These are phyloP conservation scores for Leptopilina drosophilae DNA, from an alignment of 2,888 invertebrate species.

Conservation along the genomic window DNA sequence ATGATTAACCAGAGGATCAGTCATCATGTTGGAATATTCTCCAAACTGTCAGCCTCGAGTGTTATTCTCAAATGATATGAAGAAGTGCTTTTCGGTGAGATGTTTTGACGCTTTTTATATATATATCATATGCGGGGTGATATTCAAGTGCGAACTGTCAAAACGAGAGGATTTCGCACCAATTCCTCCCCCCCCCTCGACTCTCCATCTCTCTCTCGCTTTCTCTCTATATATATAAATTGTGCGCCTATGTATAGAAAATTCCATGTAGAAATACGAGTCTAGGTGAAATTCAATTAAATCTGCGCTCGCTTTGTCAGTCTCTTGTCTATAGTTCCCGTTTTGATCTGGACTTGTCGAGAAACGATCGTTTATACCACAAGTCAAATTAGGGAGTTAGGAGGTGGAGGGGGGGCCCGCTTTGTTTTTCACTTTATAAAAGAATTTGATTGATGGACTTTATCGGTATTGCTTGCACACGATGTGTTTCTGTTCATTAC, in stretches of 20 bases:
- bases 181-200: too few relatives aligned
- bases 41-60: slow-evolving; percentile 29
- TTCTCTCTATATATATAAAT: neutral
- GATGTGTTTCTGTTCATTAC: slow-evolving; percentile 40
- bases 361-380: slow-evolving; percentile 38
- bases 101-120: slow-evolving; percentile 35
- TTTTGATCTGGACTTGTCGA: slow-evolving; percentile 39
- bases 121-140: neutral
- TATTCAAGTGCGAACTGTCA: slow-evolving; percentile 38
- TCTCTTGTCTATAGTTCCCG: slow-evolving; percentile 21
- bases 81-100: slow-evolving; percentile 20
- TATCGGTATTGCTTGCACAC: slow-evolving; percentile 38
- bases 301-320: slow-evolving; percentile 37
- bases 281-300: slow-evolving; percentile 40
- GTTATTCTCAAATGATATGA: slow-evolving; percentile 9
- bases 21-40: slow-evolving; percentile 32
- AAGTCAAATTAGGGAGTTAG: slow-evolving; percentile 25
- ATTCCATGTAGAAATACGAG: slow-evolving; percentile 19
- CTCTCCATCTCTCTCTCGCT: too few relatives aligned
- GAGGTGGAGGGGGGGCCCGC: neutral
- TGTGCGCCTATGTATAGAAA: neutral
- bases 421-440: slow-evolving; percentile 41
- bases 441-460: slow-evolving; percentile 41
- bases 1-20: slow-evolving; percentile 9
- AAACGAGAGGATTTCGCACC: slow-evolving; percentile 2